phyloP scores from a whole-genome alignment of 2,113 vertebrate species.

The Nicator chloris region DNA sequence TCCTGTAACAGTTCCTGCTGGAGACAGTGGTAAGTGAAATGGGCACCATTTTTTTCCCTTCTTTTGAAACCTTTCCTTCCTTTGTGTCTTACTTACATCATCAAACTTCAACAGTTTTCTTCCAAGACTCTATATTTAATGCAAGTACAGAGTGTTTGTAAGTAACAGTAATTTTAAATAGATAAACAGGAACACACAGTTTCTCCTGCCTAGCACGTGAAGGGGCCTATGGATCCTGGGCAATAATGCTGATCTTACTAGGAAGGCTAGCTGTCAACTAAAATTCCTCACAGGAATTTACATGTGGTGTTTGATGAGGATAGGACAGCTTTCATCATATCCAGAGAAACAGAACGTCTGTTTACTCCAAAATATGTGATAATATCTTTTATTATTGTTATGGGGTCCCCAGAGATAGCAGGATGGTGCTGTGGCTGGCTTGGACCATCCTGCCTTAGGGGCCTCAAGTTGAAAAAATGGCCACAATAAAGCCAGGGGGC shows the following conservation, averaged over 20 bases:
- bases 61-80: not conserved
- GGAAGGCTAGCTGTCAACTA: not conserved
- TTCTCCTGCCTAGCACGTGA: not conserved
- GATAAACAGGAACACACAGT: not conserved
- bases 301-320: not conserved
- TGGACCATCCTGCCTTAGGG: fast-evolving
- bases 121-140: not conserved
- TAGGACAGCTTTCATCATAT: not conserved
- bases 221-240: not conserved
- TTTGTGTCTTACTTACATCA: not conserved
- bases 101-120: not conserved
- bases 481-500: not conserved
- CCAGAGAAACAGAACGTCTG: not conserved
- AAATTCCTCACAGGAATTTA: not conserved
- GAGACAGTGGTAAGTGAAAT: slow-evolving; percentile 85
- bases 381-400: not conserved
- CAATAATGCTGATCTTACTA: not conserved
- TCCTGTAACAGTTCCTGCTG: slow-evolving; percentile 83
- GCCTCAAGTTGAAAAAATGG: fast-evolving
- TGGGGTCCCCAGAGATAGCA: not conserved
- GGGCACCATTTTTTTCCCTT: not conserved
- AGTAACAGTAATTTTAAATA: not conserved
- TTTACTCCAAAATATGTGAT: not conserved
- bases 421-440: not conserved
- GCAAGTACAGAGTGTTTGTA: not conserved